Evolutionary conservation across 2,113 vertebrate species (phyloP).

Genomic region (Paradoxurus hermaphroditus): DNA sequence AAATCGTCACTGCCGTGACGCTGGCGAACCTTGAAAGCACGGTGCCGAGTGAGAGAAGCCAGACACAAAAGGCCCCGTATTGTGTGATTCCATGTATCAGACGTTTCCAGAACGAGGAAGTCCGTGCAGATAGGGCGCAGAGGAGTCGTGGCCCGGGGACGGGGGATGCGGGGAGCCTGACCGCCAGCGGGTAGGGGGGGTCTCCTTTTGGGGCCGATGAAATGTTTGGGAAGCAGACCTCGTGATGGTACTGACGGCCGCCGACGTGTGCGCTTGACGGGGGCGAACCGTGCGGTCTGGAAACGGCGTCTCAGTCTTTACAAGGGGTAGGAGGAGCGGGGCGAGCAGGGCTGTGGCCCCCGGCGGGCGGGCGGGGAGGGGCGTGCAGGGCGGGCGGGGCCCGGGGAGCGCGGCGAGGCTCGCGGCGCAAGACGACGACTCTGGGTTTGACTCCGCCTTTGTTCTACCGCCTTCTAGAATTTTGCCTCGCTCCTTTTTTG

Average conservation of each 20-base stretch:
- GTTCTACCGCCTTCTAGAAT: not conserved
- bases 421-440: fast-evolving
- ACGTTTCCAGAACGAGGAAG: not conserved
- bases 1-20: too few species aligned
- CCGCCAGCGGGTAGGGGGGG: not conserved
- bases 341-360: too few species aligned
- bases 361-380: too few species aligned
- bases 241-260: not conserved
- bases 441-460: not conserved
- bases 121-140: not conserved
- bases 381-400: not conserved
- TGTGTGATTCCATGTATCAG: not conserved
- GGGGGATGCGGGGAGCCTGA: not conserved
- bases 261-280: too few species aligned
- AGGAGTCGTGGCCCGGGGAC: too few species aligned
- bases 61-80: not conserved
- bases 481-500: not conserved
- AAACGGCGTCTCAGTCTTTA: not conserved
- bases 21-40: not conserved
- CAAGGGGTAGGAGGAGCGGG: not conserved
- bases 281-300: not conserved
- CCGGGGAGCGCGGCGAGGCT: not conserved
- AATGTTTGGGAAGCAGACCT: not conserved
- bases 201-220: not conserved
- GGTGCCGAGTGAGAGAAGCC: not conserved